Evolutionary conservation across 2,113 vertebrate genomes (phyloP).

Genomic region (Fregetta grallaria): DNA sequence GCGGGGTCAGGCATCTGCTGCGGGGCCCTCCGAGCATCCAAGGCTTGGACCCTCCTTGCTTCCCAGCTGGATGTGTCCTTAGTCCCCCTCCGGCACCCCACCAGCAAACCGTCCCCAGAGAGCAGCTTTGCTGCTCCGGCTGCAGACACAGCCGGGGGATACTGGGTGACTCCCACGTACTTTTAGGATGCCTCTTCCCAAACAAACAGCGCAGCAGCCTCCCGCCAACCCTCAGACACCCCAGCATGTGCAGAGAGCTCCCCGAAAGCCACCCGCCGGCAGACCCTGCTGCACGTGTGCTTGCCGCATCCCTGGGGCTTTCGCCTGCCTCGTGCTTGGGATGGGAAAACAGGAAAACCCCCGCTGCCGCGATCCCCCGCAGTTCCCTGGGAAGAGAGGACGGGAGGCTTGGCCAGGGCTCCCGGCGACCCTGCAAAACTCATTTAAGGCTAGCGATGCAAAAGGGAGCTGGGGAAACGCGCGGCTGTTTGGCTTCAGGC

Average conservation of each 20-base stretch:
- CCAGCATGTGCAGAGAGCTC: neutral
- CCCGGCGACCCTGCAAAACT: conserved; percentile 16
- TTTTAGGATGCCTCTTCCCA: neutral
- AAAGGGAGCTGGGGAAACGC: neutral
- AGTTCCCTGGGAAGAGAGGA: neutral
- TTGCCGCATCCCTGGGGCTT: neutral
- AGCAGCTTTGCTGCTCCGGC: neutral
- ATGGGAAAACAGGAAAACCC: conserved; percentile 37
- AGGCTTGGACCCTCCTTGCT: neutral
- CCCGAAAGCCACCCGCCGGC: accelerated
- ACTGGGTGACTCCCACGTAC: neutral
- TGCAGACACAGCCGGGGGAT: neutral
- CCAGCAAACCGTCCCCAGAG: accelerated
- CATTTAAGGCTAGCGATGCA: neutral
- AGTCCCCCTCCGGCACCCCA: neutral
- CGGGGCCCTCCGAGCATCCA: accelerated
- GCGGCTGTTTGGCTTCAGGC: neutral
- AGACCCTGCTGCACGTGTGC: neutral
- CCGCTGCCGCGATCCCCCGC: neutral
- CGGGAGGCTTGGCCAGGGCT: neutral
- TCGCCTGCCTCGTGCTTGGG: neutral
- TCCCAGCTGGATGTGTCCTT: neutral
- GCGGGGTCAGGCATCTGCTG: neutral
- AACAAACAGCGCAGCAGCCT: neutral
- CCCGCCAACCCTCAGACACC: neutral